Percentiles rank a stretch among this genome's conserved stretches.
Conservation (phyloP, 2,888 invertebrate species). For the Erebia epiphron region DNA sequence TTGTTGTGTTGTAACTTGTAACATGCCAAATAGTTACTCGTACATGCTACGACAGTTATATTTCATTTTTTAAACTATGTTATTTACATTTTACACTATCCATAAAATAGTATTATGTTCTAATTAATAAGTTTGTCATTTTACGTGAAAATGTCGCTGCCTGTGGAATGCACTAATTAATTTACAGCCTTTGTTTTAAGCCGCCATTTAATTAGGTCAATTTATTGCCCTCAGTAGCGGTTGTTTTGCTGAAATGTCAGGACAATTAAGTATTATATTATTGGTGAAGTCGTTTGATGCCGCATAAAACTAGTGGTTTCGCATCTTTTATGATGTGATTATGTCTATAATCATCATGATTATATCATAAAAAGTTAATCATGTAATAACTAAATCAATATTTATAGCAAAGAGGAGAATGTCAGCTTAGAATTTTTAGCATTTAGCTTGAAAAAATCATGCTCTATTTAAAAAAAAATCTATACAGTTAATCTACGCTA, state of each 20-base stretch:
- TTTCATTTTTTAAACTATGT: no score
- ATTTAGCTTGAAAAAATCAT: not conserved
- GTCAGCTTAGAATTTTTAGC: not conserved
- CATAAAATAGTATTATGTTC: no score
- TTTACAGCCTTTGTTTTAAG: not conserved
- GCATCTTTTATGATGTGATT: slow-evolving; percentile 10
- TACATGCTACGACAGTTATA: no score
- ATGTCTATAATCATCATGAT: slow-evolving; percentile 2
- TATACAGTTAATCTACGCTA: not conserved
- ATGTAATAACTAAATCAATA: not conserved
- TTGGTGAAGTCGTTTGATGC: not conserved
- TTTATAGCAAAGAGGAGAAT: slow-evolving; percentile 1
- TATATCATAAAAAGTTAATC: slow-evolving; percentile 1
- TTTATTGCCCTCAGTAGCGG: not conserved
- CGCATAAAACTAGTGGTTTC: not conserved
- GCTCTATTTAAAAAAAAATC: not conserved
- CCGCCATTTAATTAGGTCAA: slow-evolving; percentile 15
- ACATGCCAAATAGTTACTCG: no score
- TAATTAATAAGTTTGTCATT: no score
- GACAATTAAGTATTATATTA: slow-evolving; percentile 16
- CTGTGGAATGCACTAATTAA: not conserved
- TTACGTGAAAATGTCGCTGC: no score
- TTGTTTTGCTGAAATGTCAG: slow-evolving; percentile 10
- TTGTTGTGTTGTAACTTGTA: no score
- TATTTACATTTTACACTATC: no score